Percentiles rank a stretch among this genome's conserved stretches.
These are phyloP conservation scores for Eristalis intricaria DNA, from an alignment of 2,888 invertebrate species.

Conservation along the genomic window DNA sequence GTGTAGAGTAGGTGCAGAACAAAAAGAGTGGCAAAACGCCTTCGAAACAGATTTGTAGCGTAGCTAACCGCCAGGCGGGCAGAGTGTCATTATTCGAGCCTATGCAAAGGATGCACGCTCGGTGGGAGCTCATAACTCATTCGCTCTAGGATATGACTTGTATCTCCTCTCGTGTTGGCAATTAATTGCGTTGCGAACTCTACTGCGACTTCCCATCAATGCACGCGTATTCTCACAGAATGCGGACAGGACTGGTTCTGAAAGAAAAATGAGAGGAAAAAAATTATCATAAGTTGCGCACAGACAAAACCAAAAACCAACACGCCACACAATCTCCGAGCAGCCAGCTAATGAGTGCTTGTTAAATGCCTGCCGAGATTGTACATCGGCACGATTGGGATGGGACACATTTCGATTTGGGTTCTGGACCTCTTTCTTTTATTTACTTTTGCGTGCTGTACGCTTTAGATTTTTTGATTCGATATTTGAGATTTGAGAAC, in stretches of 20 bases:
- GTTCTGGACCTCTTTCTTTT: slow-evolving; percentile 32
- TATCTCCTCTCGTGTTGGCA: slow-evolving; percentile 62
- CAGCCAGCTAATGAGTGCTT: slow-evolving; percentile 49
- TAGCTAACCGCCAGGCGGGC: slow-evolving; percentile 44
- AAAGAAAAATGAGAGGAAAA: background rate
- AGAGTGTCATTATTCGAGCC: slow-evolving; percentile 50
- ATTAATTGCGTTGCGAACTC: slow-evolving; percentile 54
- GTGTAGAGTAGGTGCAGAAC: slow-evolving; percentile 29
- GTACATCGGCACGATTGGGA: slow-evolving; percentile 26
- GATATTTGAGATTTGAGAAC: slow-evolving; percentile 9
- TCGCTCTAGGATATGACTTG: slow-evolving; percentile 65
- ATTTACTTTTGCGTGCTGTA: slow-evolving; percentile 61
- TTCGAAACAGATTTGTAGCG: slow-evolving; percentile 68
- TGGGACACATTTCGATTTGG: slow-evolving; percentile 41
- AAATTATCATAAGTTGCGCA: slow-evolving; percentile 56
- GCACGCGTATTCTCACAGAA: slow-evolving; percentile 1
- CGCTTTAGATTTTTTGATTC: slow-evolving; percentile 46
- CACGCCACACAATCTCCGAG: slow-evolving; percentile 29
- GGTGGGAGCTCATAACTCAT: slow-evolving; percentile 63
- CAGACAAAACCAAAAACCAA: slow-evolving; percentile 23
- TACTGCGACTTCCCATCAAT: background rate
- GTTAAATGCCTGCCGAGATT: slow-evolving; percentile 44
- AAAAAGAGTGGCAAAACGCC: slow-evolving; percentile 72
- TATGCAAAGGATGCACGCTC: slow-evolving; percentile 43
- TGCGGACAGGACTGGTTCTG: slow-evolving; percentile 47